A percentile compares a stretch with the other conserved stretches of the same genome.
phyloP scores from a whole-genome alignment of 2,888 invertebrate genomes.

The Chesias legatella region DNA sequence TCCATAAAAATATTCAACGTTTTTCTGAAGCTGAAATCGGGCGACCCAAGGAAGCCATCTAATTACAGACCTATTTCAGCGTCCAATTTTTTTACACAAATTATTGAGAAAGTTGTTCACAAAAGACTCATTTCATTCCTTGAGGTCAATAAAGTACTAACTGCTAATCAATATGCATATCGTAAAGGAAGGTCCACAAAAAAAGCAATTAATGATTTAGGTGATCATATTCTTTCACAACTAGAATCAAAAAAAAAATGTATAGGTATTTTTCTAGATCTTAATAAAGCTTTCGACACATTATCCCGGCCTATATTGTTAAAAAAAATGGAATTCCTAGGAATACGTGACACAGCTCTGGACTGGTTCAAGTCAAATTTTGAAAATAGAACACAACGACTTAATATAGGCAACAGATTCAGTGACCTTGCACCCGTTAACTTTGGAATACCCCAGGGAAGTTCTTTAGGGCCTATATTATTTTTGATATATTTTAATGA shows the following conservation, averaged over 20 bases:
- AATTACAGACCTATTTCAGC: slow-evolving; percentile 7
- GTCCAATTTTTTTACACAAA: no score
- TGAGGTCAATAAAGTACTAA: slow-evolving; percentile 7
- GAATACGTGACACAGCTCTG: slow-evolving; percentile 7
- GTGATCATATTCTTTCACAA: not conserved
- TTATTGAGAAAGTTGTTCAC: slow-evolving; percentile 4
- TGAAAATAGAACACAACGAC: slow-evolving; percentile 8
- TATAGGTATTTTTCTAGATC: slow-evolving; percentile 17
- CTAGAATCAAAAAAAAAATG: slow-evolving; percentile 7
- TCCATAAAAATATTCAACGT: not conserved
- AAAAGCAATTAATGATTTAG: slow-evolving; percentile 4
- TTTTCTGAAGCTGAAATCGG: slow-evolving; percentile 1
- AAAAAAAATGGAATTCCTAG: slow-evolving; percentile 13
- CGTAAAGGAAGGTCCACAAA: slow-evolving; percentile 3
- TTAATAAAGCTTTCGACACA: slow-evolving; percentile 18
- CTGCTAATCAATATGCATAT: slow-evolving; percentile 5
- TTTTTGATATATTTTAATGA: slow-evolving; percentile 15
- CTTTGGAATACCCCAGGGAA: slow-evolving; percentile 9
- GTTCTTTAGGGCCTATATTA: slow-evolving; percentile 4
- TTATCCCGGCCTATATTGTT: slow-evolving; percentile 15
- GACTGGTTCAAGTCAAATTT: slow-evolving; percentile 17
- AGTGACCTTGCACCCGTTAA: slow-evolving; percentile 4
- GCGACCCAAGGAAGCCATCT: not conserved
- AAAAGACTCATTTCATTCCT: slow-evolving; percentile 2
- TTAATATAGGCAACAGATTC: not conserved